Evolutionary conservation across 2,113 vertebrate species (phyloP).

Genomic region (Amblyopsis rosae): DNA sequence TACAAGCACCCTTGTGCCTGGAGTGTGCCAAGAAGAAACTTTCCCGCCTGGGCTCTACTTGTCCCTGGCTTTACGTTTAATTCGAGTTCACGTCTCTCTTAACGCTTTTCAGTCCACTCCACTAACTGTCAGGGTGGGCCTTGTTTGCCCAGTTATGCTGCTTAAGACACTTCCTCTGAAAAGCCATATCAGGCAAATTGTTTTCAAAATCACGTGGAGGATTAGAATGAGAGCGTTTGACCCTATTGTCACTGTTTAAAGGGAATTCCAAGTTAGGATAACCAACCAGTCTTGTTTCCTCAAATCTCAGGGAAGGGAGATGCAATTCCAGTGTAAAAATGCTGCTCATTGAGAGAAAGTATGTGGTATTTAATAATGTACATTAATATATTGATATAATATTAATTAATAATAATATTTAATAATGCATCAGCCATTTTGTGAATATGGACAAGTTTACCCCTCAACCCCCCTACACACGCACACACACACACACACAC

Average conservation of each 20-base stretch:
- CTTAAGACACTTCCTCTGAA: too few species aligned
- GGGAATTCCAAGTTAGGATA: too few species aligned
- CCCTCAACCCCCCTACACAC: too few species aligned
- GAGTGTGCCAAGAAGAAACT: constrained; percentile 17
- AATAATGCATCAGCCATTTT: not conserved
- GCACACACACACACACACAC: too few species aligned
- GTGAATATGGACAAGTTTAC: not conserved
- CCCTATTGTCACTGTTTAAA: constrained; percentile 4
- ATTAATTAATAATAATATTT: too few species aligned
- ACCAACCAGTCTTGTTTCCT: constrained; percentile 11
- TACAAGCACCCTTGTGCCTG: constrained; percentile 37
- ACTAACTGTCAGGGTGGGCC: too few species aligned
- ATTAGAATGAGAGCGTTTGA: constrained; percentile 21
- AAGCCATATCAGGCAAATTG: too few species aligned
- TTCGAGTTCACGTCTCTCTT: too few species aligned
- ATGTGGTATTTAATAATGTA: too few species aligned
- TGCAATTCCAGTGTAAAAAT: constrained; percentile 9
- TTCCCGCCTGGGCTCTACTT: not conserved
- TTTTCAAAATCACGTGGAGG: constrained; percentile 19
- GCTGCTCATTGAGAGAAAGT: constrained; percentile 9
- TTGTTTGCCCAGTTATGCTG: too few species aligned
- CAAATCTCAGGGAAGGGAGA: constrained; percentile 12
- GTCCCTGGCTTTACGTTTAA: not conserved
- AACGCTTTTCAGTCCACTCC: too few species aligned
- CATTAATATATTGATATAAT: too few species aligned